Conservation (phyloP, 2,797 vertebrate genomes). For the Borostomias antarcticus region DNA sequence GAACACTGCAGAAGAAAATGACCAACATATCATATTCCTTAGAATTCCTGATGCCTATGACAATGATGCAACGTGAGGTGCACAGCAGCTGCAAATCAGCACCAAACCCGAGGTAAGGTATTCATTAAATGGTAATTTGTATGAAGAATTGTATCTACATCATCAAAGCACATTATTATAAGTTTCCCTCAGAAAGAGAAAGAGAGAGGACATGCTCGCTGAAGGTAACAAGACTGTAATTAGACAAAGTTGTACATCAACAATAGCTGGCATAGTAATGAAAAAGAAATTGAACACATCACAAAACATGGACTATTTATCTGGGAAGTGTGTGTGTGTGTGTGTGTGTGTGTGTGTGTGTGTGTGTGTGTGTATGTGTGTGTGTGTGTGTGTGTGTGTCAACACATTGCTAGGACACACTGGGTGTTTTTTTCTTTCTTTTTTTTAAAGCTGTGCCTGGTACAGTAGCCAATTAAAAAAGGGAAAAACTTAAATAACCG, state of each 20-base stretch:
- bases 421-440: too few species aligned
- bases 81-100: background rate
- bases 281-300: background rate
- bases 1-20: too few species aligned
- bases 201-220: background rate
- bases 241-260: constrained; percentile 21
- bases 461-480: constrained; percentile 6
- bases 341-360: too few species aligned
- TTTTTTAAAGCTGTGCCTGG: constrained; percentile 1
- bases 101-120: background rate
- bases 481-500: constrained; percentile 5
- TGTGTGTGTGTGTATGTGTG: too few species aligned
- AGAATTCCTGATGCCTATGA: too few species aligned
- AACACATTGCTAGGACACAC: too few species aligned
- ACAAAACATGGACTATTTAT: too few species aligned
- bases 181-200: background rate
- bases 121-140: constrained; percentile 8
- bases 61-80: background rate
- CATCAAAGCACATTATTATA: constrained; percentile 24
- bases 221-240: constrained; percentile 6
- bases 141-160: constrained; percentile 14
- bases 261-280: constrained; percentile 7
- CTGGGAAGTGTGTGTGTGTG: too few species aligned
- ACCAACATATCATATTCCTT: too few species aligned
- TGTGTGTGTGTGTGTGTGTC: too few species aligned